Evolutionary conservation across 2,797 vertebrate species (phyloP).

Genomic region (Phataginus tetradactyla): DNA sequence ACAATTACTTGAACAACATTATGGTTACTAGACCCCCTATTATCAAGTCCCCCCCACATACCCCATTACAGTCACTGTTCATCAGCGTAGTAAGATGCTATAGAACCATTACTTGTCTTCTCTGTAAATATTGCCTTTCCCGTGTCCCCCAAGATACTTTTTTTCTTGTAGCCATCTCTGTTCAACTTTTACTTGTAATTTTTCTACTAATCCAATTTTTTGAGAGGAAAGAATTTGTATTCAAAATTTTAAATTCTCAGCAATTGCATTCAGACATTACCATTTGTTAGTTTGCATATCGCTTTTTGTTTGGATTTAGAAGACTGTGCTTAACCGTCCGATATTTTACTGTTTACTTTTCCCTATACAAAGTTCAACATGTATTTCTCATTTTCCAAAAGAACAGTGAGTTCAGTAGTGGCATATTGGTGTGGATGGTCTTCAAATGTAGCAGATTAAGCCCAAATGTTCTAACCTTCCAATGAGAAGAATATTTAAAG

Average conservation of each 20-base stretch:
- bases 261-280: background rate
- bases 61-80: no score
- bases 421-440: background rate
- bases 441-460: slow-evolving; percentile 5
- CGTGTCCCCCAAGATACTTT: background rate
- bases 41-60: no score
- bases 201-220: slow-evolving; percentile 3
- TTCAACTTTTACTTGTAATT: background rate
- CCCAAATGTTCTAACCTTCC: background rate
- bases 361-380: background rate
- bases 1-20: no score
- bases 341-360: slow-evolving; percentile 33
- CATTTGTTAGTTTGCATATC: background rate
- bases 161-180: background rate
- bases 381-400: background rate
- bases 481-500: background rate
- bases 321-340: slow-evolving; percentile 22
- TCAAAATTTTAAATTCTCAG: background rate
- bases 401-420: background rate
- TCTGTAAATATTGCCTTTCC: no score
- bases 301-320: background rate
- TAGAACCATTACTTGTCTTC: no score
- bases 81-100: no score
- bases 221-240: background rate
- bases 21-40: no score